These are phyloP conservation scores for Eumaeus atala DNA, from an alignment of 1,140 invertebrate genomes.

Conservation along the genomic window DNA sequence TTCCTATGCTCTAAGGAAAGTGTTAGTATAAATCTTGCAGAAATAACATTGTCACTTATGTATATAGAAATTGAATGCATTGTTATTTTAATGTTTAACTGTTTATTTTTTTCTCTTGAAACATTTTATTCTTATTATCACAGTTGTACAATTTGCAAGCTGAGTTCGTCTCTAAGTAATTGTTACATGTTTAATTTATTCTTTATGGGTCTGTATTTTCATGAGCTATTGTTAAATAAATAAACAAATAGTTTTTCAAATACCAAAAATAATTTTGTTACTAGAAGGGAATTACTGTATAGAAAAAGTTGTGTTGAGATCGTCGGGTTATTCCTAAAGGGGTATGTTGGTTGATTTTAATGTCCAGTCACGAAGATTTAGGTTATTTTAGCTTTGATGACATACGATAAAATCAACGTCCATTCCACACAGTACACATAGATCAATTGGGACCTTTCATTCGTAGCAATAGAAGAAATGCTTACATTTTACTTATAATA, in stretches of 20 bases:
- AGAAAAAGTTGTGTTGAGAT: background rate
- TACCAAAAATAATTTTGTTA: constrained; percentile 15
- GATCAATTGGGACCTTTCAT: constrained; percentile 4
- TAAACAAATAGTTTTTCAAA: constrained; percentile 12
- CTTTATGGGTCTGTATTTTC: too few species aligned
- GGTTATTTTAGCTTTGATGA: background rate
- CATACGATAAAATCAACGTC: background rate
- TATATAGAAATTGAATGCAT: too few species aligned
- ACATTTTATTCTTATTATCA: too few species aligned
- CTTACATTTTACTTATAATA: background rate
- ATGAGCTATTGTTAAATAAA: too few species aligned
- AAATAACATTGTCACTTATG: too few species aligned
- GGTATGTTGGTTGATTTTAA: background rate
- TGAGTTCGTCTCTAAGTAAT: too few species aligned
- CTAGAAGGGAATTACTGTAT: constrained; percentile 12
- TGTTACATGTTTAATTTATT: too few species aligned
- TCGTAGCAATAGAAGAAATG: background rate
- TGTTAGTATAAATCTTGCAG: too few species aligned
- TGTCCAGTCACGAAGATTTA: background rate
- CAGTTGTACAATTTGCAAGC: too few species aligned
- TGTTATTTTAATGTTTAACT: too few species aligned
- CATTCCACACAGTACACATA: background rate
- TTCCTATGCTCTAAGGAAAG: too few species aligned
- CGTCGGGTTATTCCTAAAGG: constrained; percentile 1
- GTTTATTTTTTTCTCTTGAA: too few species aligned